Conservation (phyloP, 2,888 invertebrate genomes). For the Caenorhabditis parvicauda region DNA sequence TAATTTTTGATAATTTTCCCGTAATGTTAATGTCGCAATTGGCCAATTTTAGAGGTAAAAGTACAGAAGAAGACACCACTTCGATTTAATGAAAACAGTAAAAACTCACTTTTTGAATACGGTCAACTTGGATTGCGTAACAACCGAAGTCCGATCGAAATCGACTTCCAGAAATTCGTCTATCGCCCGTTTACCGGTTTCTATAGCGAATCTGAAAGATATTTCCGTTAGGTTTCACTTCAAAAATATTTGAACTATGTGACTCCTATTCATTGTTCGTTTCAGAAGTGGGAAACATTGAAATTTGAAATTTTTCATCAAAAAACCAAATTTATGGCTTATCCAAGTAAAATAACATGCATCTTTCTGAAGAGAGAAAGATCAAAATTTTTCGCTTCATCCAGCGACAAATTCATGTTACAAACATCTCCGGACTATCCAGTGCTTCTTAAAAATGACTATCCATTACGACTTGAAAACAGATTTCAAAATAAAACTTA, state of each 20-base stretch:
- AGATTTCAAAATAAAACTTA: background rate
- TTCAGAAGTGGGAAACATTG: too few relatives aligned
- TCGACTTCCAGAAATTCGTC: slow-evolving; percentile 22
- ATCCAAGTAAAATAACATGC: background rate
- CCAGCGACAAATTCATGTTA: background rate
- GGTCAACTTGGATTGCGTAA: slow-evolving; percentile 7
- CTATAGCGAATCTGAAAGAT: slow-evolving; percentile 11
- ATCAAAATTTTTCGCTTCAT: background rate
- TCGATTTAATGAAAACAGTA: background rate
- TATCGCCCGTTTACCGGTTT: slow-evolving; percentile 2
- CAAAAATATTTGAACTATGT: too few relatives aligned
- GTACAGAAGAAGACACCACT: background rate
- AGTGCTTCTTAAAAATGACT: too few relatives aligned
- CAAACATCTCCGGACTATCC: too few relatives aligned
- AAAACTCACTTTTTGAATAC: slow-evolving; percentile 14
- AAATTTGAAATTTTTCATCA: too few relatives aligned
- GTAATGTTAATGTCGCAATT: too few relatives aligned
- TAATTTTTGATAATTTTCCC: too few relatives aligned
- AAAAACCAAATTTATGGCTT: background rate
- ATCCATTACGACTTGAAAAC: too few relatives aligned
- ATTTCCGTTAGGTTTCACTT: background rate
- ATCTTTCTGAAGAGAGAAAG: background rate
- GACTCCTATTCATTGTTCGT: too few relatives aligned
- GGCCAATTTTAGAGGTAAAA: too few relatives aligned
- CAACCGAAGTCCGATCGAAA: slow-evolving; percentile 13